phyloP scores from a whole-genome alignment of 2,113 vertebrate genomes.

The Ochotona princeps region DNA sequence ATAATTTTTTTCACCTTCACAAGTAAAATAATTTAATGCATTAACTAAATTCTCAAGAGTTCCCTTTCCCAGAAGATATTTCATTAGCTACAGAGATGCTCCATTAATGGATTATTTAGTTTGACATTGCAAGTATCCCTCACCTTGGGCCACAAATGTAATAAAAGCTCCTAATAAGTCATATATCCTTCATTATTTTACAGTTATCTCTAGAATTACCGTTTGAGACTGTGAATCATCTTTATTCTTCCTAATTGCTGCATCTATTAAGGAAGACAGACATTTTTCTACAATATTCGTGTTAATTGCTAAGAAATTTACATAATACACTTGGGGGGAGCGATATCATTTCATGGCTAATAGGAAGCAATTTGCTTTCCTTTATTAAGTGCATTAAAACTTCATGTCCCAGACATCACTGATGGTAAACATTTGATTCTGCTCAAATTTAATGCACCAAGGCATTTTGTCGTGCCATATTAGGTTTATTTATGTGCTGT shows the following conservation, averaged over 20 bases:
- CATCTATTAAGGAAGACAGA: conserved; percentile 80
- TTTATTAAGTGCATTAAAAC: conserved; percentile 90
- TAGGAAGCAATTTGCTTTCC: conserved; percentile 89
- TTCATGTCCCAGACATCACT: conserved; percentile 86
- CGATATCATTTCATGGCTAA: conserved; percentile 86
- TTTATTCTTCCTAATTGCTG: conserved; percentile 84
- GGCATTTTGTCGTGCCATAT: conserved; percentile 87
- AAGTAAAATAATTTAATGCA: neutral
- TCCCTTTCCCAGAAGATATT: conserved; percentile 56
- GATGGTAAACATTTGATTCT: conserved; percentile 89
- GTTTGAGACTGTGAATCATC: conserved; percentile 74
- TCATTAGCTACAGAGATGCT: conserved; percentile 11
- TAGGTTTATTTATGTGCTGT: conserved; percentile 90
- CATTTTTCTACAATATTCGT: conserved; percentile 83
- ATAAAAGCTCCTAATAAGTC: conserved; percentile 48
- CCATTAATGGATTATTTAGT: conserved; percentile 69
- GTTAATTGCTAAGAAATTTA: conserved; percentile 86
- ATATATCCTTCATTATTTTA: conserved; percentile 67
- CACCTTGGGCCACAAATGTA: conserved; percentile 33
- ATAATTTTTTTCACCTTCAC: neutral
- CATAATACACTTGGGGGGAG: conserved; percentile 84
- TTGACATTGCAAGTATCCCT: conserved; percentile 61
- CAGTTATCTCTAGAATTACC: conserved; percentile 78
- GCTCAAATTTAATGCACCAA: conserved; percentile 89
- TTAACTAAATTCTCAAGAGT: conserved; percentile 14